Conservation (phyloP, 2,113 vertebrate species). For the Urocynchramus pylzowi region DNA sequence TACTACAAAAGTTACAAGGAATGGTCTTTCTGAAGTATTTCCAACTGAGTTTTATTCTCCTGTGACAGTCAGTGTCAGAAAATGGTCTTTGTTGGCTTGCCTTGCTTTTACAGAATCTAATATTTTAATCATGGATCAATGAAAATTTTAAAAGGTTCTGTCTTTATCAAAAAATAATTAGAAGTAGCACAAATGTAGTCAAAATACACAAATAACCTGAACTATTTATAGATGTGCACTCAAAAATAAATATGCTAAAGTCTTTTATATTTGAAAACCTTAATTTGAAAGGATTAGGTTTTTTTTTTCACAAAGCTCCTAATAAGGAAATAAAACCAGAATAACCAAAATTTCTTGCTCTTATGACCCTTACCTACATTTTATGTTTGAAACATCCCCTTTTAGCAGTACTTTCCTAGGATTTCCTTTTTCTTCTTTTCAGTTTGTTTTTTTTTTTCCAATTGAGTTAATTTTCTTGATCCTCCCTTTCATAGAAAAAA, state of each 20-base stretch:
- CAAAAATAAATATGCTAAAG: not conserved
- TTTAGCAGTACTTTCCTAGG: not conserved
- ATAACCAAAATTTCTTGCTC: not conserved
- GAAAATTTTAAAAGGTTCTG: not conserved
- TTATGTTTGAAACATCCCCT: not conserved
- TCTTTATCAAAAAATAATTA: slow-evolving; percentile 1
- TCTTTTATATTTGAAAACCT: not conserved
- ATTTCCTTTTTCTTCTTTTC: rapidly evolving
- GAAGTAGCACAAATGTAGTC: not conserved
- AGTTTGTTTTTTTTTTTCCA: rapidly evolving
- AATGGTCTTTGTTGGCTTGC: not conserved
- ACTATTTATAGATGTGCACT: not conserved
- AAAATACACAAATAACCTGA: not conserved
- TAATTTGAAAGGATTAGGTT: not conserved
- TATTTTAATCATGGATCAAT: not conserved
- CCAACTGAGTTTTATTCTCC: not conserved
- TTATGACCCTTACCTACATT: not conserved
- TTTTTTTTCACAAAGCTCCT: not conserved
- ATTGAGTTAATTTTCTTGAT: not conserved
- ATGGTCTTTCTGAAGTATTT: not conserved
- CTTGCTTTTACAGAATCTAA: not conserved
- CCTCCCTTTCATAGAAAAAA: not conserved
- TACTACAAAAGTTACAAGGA: not conserved
- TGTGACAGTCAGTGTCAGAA: not conserved
- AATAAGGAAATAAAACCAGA: not conserved